These are phyloP conservation scores for Noctua fimbriata DNA, from an alignment of 2,888 invertebrate species.

Conservation along the genomic window DNA sequence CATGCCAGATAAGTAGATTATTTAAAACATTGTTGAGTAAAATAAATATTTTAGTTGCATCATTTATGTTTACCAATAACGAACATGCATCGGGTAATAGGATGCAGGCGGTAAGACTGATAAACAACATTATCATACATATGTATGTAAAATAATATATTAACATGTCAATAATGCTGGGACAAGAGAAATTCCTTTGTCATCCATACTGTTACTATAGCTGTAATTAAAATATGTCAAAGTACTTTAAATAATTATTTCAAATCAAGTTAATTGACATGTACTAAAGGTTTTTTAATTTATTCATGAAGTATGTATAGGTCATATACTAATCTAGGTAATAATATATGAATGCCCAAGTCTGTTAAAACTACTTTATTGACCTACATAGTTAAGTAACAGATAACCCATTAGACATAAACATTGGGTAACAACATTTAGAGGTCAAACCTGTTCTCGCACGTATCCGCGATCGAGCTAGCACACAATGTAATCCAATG, in stretches of 20 bases:
- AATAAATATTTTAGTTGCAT: conserved; percentile 50
- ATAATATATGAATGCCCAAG: conserved; percentile 19
- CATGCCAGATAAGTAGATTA: conserved; percentile 42
- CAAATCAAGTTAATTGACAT: background rate
- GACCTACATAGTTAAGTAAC: conserved; percentile 71
- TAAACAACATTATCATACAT: conserved; percentile 58
- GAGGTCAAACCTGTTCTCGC: conserved; percentile 82
- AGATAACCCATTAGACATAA: conserved; percentile 79
- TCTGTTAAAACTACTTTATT: conserved; percentile 63
- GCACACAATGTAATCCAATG: too few relatives aligned
- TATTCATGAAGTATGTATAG: background rate
- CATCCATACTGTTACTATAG: conserved; percentile 7
- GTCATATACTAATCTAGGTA: conserved; percentile 1
- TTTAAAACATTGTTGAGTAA: conserved; percentile 31
- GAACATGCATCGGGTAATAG: conserved; percentile 40
- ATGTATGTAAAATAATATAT: conserved; percentile 21
- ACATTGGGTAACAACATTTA: conserved; percentile 78
- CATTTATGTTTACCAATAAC: conserved; percentile 58
- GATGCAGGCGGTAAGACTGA: conserved; percentile 49
- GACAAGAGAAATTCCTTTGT: conserved; percentile 49
- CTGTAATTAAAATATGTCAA: conserved; percentile 7
- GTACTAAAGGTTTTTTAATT: background rate
- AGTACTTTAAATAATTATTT: background rate
- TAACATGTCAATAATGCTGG: conserved; percentile 44
- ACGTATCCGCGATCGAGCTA: conserved; percentile 79